These are phyloP conservation scores for Octopus bimaculoides DNA, from an alignment of 1,140 invertebrate genomes.

Conservation along the genomic window DNA sequence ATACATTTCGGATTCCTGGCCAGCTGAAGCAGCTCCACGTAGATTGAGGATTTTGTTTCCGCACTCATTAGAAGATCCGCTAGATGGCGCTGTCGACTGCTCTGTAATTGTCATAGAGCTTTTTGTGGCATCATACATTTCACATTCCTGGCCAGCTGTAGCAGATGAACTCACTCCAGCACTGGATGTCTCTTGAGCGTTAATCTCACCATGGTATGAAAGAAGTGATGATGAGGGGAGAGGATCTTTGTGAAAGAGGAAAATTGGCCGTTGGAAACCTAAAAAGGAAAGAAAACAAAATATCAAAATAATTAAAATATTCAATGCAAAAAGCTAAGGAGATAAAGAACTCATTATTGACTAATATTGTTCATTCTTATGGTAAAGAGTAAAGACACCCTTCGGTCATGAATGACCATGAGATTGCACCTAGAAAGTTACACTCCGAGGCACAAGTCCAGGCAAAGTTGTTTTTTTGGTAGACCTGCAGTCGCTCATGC, in stretches of 20 bases:
- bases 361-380: neutral
- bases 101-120: too few species aligned
- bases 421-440: too few species aligned
- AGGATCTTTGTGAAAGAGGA: neutral
- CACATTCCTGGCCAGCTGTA: neutral
- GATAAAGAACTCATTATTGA: neutral
- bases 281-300: neutral
- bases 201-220: neutral
- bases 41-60: too few species aligned
- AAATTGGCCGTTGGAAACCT: neutral
- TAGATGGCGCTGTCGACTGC: too few species aligned
- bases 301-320: neutral
- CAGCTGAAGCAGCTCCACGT: too few species aligned
- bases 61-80: too few species aligned
- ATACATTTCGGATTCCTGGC: too few species aligned
- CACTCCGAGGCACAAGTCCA: too few species aligned
- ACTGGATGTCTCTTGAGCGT: neutral
- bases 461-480: too few species aligned
- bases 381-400: too few species aligned
- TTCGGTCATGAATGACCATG: too few species aligned
- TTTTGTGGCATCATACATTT: neutral
- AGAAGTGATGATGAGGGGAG: neutral
- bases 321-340: neutral
- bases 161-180: neutral
- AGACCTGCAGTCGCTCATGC: too few species aligned